Base-by-base conservation (phyloP, 2,113 vertebrate species). In the Hippocampus guttulatus region DNA sequence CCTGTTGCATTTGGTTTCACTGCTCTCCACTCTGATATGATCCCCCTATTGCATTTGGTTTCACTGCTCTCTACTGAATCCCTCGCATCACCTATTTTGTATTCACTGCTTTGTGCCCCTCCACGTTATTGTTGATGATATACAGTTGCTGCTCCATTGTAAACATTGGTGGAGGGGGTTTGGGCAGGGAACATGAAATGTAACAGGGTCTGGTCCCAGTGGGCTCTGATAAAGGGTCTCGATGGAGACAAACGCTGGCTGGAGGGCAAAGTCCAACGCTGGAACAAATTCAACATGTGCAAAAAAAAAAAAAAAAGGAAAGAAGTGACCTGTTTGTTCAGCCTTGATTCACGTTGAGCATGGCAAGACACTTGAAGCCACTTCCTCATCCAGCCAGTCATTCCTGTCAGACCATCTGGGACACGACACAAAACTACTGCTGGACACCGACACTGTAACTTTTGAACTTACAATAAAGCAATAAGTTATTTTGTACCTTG, bases 401-500 rank as follows among this genome's bases (percentile, higher is more conserved):
- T 64, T 84, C 82, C 83, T 82, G 84, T 88, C 86, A 79, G 78
- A 75, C 65, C 73, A 70, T 75, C 83, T 77, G 80, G 87, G 84
- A 86, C 78, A 77, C 55, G 41, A 81, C 83, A 81, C 64, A 85
- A 83, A 88, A 91, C 90, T 92, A 92, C 91, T 92, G 90, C 86
- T 90, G 85, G 89, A 91, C 91, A 92, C 91, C 86, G 85, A 91
- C 91, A 92, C 91, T 92, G 91, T 91, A 92, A 91, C 89, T 92
- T 90, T 92, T 91, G 91, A 92, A 90, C 87, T 81, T 88, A 87
- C 90, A 91, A 90, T 88, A 88, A 91, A 92, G 91, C 91, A 92
- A 92, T 92, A 92, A 89, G 90, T 92, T 91, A 91, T 92, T 91
- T 91, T 90, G 90, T 91, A 90, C 88, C 88, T 90, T 86, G 87